phyloP scores from a whole-genome alignment of 2,888 invertebrate species.

The Pilophorus perplexus region DNA sequence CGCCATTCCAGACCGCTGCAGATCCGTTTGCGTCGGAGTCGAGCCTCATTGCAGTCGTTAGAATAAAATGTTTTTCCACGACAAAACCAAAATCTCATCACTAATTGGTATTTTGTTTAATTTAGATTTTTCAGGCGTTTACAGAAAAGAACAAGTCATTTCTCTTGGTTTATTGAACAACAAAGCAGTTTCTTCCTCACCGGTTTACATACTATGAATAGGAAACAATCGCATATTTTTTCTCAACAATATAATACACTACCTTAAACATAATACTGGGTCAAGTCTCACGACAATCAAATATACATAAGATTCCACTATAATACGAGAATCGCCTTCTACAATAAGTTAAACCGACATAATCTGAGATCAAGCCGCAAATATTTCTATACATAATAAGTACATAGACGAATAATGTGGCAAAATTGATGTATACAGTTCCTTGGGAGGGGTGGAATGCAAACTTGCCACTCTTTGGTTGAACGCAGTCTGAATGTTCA shows the following conservation, averaged over 20 bases:
- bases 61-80: too few species aligned
- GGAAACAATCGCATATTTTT: background rate
- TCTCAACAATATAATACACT: background rate
- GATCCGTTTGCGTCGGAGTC: too few species aligned
- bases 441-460: background rate
- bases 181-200: constrained; percentile 5
- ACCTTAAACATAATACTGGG: constrained; percentile 26
- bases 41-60: too few species aligned
- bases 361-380: background rate
- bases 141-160: background rate
- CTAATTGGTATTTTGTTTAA: background rate
- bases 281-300: constrained; percentile 9
- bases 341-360: background rate
- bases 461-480: constrained; percentile 28
- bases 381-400: background rate
- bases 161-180: background rate
- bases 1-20: too few species aligned
- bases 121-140: background rate
- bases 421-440: background rate
- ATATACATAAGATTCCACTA: constrained; percentile 9
- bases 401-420: background rate
- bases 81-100: too few species aligned
- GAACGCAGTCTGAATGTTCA: constrained; percentile 28
- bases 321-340: constrained; percentile 22
- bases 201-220: constrained; percentile 14